phyloP scores from a whole-genome alignment of 64 coral and sea anemone genomes.

The Orbicella faveolata region DNA sequence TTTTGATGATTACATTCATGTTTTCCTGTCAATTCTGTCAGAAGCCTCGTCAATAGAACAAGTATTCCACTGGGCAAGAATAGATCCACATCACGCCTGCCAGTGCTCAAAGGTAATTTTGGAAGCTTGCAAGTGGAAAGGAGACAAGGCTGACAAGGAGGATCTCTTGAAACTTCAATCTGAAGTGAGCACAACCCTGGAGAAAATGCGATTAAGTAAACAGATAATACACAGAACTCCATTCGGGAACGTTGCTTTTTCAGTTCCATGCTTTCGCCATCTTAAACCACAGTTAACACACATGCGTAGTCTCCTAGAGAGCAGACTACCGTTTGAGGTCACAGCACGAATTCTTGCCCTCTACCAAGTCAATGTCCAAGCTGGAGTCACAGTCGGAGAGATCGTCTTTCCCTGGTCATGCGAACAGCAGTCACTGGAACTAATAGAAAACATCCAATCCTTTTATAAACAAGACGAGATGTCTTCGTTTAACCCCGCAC shows the following conservation, averaged over 20 bases:
- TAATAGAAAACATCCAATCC: not conserved
- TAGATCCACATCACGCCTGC: not conserved
- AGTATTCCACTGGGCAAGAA: not conserved
- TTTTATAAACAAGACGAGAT: not conserved
- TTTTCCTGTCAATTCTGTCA: not conserved
- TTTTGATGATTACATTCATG: not conserved
- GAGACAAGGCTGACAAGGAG: not conserved
- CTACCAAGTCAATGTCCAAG: not conserved
- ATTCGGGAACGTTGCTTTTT: not conserved
- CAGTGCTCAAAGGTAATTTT: slow-evolving; percentile 29
- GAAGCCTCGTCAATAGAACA: not conserved
- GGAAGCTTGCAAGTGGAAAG: not conserved
- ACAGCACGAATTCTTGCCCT: not conserved
- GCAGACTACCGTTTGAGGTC: not conserved
- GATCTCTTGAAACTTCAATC: not conserved
- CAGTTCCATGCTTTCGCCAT: not conserved
- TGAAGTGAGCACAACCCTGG: not conserved
- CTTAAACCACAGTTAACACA: not conserved
- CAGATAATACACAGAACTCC: not conserved
- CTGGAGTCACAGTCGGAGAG: not conserved
- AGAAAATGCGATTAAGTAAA: not conserved
- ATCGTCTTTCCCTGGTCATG: slow-evolving; percentile 6
- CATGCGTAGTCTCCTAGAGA: not conserved
- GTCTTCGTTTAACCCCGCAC: not conserved
- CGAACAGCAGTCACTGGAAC: not conserved